Conservation (phyloP, 2,797 vertebrate species). For the Rhadinocentrus ornatus region DNA sequence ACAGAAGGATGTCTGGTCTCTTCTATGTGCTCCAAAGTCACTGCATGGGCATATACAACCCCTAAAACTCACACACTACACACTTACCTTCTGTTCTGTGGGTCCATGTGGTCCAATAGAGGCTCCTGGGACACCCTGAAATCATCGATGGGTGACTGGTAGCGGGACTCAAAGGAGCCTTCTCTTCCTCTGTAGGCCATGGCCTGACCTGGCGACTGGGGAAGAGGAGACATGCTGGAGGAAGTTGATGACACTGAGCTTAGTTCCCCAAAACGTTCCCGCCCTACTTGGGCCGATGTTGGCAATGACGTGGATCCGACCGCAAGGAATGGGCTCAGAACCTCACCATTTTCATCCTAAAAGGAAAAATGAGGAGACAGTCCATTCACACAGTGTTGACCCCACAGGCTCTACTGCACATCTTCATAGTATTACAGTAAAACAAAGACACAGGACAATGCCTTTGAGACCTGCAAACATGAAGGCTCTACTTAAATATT, state of each 20-base stretch:
- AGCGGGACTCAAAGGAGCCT: conserved; percentile 91
- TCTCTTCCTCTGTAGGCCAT: conserved; percentile 87
- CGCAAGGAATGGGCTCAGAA: conserved; percentile 81
- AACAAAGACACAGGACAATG: not conserved
- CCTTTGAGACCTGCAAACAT: not conserved
- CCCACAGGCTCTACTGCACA: not conserved
- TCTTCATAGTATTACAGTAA: not conserved
- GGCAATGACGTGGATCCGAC: conserved; percentile 39
- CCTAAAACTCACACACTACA: not conserved
- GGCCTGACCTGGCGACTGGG: conserved; percentile 83
- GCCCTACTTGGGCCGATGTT: conserved; percentile 74
- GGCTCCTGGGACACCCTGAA: conserved; percentile 92
- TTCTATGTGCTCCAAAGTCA: conserved; percentile 4
- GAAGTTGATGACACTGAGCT: conserved; percentile 66
- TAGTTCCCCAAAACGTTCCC: conserved; percentile 87
- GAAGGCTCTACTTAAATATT: not conserved
- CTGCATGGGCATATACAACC: not conserved
- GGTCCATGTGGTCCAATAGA: conserved; percentile 90
- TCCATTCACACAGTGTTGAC: not conserved
- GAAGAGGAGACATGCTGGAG: conserved; percentile 74
- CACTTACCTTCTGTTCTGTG: conserved; percentile 89
- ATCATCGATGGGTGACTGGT: conserved; percentile 93
- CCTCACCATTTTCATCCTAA: conserved; percentile 92
- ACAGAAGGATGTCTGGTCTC: conserved; percentile 45
- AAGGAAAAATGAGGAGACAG: not conserved